phyloP scores from a whole-genome alignment of 2,113 vertebrate species.

The Meles meles region DNA sequence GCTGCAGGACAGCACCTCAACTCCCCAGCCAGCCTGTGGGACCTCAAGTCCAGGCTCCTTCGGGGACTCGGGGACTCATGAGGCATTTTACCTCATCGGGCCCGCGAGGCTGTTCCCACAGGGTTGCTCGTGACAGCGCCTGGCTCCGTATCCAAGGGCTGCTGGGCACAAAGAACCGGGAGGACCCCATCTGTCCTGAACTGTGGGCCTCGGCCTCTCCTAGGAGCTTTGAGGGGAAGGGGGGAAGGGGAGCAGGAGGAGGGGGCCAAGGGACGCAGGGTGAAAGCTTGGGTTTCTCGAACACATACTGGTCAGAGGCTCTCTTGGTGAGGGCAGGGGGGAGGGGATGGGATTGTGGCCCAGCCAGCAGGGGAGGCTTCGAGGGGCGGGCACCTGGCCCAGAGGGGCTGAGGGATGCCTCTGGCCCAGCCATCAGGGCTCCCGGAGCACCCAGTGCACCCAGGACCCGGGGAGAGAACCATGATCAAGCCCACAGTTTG shows the following conservation, averaged over 20 bases:
- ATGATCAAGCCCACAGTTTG: fast-evolving
- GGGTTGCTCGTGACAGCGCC: background rate
- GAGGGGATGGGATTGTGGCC: background rate
- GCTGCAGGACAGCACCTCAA: background rate
- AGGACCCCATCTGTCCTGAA: background rate
- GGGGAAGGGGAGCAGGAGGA: background rate
- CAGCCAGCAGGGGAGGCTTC: fast-evolving
- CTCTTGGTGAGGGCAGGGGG: no score
- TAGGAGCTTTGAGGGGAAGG: background rate
- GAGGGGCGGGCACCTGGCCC: fast-evolving
- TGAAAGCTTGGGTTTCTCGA: background rate
- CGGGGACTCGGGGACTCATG: fast-evolving
- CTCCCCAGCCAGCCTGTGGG: background rate
- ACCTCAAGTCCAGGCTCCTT: background rate
- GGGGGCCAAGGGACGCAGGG: background rate
- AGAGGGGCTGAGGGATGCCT: background rate
- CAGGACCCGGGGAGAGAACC: background rate
- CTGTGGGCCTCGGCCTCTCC: background rate
- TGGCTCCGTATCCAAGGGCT: no score
- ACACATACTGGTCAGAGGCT: background rate
- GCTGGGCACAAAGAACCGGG: background rate
- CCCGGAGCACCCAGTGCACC: fast-evolving
- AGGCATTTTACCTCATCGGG: background rate
- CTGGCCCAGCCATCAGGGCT: background rate
- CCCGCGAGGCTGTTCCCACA: background rate